These are phyloP conservation scores for Dipodomys merriami DNA, from an alignment of 2,113 vertebrate genomes.

Conservation along the genomic window DNA sequence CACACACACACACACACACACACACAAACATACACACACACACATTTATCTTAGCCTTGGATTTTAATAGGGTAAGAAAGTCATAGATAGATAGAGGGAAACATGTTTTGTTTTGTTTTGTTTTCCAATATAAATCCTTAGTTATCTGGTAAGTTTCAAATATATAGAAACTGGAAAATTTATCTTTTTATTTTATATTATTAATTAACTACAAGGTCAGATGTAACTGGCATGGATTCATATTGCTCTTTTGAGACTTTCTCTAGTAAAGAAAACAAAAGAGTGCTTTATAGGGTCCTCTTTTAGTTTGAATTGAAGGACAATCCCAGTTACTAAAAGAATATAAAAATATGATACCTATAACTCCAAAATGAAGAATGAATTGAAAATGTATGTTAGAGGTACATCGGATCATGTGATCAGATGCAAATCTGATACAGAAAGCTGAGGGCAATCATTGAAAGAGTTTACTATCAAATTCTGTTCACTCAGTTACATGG, in stretches of 20 bases:
- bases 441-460: background rate
- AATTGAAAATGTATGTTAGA: background rate
- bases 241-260: background rate
- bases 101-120: background rate
- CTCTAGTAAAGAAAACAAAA: background rate
- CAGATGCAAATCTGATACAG: background rate
- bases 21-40: too few species aligned
- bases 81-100: background rate
- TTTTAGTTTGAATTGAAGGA: background rate
- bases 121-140: background rate
- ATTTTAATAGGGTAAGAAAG: background rate
- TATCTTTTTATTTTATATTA: background rate
- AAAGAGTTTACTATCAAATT: slow-evolving; percentile 5
- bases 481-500: background rate
- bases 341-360: background rate
- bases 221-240: background rate
- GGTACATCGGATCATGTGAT: background rate
- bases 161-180: background rate
- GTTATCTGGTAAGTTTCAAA: background rate
- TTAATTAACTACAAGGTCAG: background rate
- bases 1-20: too few species aligned
- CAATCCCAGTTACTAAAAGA: background rate
- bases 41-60: background rate
- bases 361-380: background rate
- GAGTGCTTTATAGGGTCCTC: background rate